Base-by-base conservation (phyloP, 2,113 vertebrate genomes). In the Prochilodus magdalenae region DNA sequence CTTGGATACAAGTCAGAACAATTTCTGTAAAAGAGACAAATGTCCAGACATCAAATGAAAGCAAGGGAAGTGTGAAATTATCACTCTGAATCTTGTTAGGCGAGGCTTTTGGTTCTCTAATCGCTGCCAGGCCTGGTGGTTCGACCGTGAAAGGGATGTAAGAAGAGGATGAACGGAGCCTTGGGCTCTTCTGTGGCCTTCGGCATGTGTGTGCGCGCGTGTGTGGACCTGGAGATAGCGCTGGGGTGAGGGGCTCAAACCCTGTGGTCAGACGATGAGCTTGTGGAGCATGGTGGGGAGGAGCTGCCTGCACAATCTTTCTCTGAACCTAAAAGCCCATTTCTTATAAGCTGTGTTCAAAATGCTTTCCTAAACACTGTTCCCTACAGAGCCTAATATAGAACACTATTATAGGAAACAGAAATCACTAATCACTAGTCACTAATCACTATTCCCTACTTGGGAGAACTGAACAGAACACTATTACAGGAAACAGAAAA, bases 51-150 rank as follows among this genome's bases (percentile, higher is more conserved):
- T 66, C 55, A 69, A 78, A 85, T 18, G 27, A 60, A 73, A 74
- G 77, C 63, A 36, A 76, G 44, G 40, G 71, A 70, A 74, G 70
- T 82, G 80, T 85, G 80, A 82, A 78, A 82, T 79, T 59, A 82
- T 85, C 76, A 71, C 65, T 82, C 44, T 12, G 60, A 59, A 83
- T 83, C 69, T 77, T 77, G 53, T 83, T 85, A 29, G 40, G 27
- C 4, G 29, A 60, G 55, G 66, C 72, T 73, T 73, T 62, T 51
- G 2, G 49, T 30, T 51, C 60, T 60, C 30, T 53, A 59, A 63
- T 71, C 44, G 53, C 72, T 29, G 62, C 80, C n/a, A 44, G 40
- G 75, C 13, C 26, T 67, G 49, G 71, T 18, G 13, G 29, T 40
- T 55, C 55, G 33, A 26, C 75, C 40, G 47, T 36, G 71, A 22